Conservation (phyloP, 1,140 invertebrate genomes). For the Zophobas morio region DNA sequence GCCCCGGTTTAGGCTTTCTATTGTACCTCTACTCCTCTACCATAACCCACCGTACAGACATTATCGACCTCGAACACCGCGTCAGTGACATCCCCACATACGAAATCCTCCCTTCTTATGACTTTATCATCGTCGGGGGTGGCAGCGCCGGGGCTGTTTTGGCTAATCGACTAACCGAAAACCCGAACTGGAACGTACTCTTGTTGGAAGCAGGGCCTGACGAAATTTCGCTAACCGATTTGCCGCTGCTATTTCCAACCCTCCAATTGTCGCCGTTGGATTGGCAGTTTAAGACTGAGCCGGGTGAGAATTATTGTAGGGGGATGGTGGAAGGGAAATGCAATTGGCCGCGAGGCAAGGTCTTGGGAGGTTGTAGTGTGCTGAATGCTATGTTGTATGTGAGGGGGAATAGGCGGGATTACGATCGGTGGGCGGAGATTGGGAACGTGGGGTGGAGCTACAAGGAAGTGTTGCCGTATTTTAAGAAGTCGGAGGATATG, state of each 20-base stretch:
- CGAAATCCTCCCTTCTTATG: constrained; percentile 74
- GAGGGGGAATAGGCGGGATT: constrained; percentile 87
- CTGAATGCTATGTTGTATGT: constrained; percentile 94
- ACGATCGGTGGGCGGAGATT: constrained; percentile 85
- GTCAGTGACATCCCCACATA: constrained; percentile 69
- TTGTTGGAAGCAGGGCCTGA: constrained; percentile 88
- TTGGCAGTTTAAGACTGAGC: constrained; percentile 86
- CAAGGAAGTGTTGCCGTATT: constrained; percentile 86
- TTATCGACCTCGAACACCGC: constrained; percentile 75
- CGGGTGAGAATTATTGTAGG: constrained; percentile 77
- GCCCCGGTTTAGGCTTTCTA: constrained; percentile 75
- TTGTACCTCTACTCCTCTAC: constrained; percentile 74
- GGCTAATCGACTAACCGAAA: constrained; percentile 82
- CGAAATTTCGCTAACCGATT: constrained; percentile 81
- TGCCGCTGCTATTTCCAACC: constrained; percentile 82
- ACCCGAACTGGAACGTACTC: constrained; percentile 78
- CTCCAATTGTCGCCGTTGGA: constrained; percentile 82
- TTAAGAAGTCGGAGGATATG: constrained; percentile 82
- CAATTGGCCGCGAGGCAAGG: constrained; percentile 83
- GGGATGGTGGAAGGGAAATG: constrained; percentile 74
- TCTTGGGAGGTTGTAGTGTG: constrained; percentile 86
- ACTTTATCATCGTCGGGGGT: constrained; percentile 86
- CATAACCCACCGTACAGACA: constrained; percentile 75
- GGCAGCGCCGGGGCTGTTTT: constrained; percentile 88
- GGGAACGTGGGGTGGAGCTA: constrained; percentile 84